Percentiles rank a stretch among this genome's conserved stretches.
Evolutionary conservation across 23 tunicate genomes (phyloP).

Genomic region (Ciona savignyi): DNA sequence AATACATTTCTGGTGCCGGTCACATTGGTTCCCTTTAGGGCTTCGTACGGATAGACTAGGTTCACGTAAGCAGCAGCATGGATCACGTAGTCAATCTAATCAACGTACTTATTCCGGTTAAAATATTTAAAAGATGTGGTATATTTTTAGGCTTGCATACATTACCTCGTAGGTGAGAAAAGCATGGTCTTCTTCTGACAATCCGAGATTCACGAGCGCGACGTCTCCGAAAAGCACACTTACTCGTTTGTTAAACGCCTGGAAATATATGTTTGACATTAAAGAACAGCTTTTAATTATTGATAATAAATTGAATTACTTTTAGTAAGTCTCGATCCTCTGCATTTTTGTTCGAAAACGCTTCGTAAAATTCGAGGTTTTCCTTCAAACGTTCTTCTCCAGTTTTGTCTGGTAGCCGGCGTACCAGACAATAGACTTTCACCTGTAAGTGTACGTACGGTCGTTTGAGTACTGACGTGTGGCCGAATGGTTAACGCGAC

Average conservation of each 20-base stretch:
- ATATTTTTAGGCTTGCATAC: no score
- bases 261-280: neutral
- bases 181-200: slow-evolving; percentile 75
- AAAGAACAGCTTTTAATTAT: neutral
- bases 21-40: slow-evolving; percentile 86
- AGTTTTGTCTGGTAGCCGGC: slow-evolving; percentile 41
- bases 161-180: slow-evolving; percentile 80
- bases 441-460: slow-evolving; percentile 26
- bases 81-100: slow-evolving; percentile 81
- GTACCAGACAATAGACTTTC: slow-evolving; percentile 76
- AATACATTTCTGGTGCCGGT: slow-evolving; percentile 69
- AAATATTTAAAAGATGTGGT: neutral
- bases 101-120: neutral
- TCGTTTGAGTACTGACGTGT: no score
- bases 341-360: slow-evolving; percentile 12
- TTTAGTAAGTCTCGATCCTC: slow-evolving; percentile 25
- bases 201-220: slow-evolving; percentile 77
- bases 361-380: slow-evolving; percentile 75
- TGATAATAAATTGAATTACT: slow-evolving; percentile 6
- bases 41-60: slow-evolving; percentile 90
- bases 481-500: no score
- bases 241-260: slow-evolving; percentile 60
- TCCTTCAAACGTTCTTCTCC: slow-evolving; percentile 38
- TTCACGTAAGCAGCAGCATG: slow-evolving; percentile 96
- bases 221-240: slow-evolving; percentile 74